Conservation (phyloP, 2,797 vertebrate genomes). For the Fratercula arctica region DNA sequence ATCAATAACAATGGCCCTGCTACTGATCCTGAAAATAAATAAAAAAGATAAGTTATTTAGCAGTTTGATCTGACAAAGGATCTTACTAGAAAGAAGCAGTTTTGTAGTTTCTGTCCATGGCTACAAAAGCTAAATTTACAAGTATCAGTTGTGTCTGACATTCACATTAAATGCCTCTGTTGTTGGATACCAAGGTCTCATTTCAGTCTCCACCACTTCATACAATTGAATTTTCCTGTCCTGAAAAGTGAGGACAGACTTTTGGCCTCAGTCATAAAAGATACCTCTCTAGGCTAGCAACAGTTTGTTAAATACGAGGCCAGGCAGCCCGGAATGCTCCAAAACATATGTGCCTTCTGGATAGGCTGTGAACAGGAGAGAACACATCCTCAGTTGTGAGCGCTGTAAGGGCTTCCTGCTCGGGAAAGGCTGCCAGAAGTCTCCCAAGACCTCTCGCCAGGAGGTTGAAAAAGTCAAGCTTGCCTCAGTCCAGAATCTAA, state of each 20-base stretch:
- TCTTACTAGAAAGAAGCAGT: not conserved
- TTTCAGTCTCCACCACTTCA: not conserved
- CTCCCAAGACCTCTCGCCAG: not conserved
- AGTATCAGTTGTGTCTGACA: not conserved
- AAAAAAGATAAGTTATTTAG: not conserved
- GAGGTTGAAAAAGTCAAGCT: not conserved
- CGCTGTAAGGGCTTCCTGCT: not conserved
- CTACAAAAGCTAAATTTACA: not conserved
- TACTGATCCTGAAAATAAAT: slow-evolving; percentile 57
- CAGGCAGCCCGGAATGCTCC: not conserved
- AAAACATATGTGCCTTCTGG: not conserved
- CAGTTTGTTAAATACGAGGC: not conserved
- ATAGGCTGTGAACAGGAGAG: not conserved
- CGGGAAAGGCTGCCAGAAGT: not conserved
- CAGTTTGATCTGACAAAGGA: not conserved
- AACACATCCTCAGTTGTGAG: not conserved
- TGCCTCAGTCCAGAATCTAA: not conserved
- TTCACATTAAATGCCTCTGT: not conserved
- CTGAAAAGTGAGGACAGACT: not conserved
- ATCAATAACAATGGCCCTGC: slow-evolving; percentile 27
- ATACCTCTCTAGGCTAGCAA: not conserved
- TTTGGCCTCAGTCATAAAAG: not conserved
- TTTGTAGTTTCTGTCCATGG: not conserved
- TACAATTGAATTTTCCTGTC: not conserved
- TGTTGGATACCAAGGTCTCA: not conserved